Conservation (phyloP, 2,797 vertebrate species). For the Chromis chromis region DNA sequence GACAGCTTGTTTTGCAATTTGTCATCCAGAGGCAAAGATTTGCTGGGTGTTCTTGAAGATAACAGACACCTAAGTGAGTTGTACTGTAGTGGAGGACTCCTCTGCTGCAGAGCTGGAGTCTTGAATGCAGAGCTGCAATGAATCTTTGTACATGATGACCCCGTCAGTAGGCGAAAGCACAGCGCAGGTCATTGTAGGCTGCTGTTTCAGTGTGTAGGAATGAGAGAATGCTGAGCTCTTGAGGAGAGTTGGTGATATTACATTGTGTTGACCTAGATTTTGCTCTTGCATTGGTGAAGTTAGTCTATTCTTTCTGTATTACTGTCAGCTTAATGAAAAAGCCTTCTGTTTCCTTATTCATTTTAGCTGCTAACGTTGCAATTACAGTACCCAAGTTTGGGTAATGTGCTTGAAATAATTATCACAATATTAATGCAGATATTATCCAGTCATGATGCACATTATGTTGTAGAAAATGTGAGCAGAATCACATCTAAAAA, state of each 20-base stretch:
- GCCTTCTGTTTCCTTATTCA: conserved; percentile 10
- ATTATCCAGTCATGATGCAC: neutral
- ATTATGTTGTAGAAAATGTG: neutral
- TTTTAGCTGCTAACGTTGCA: neutral
- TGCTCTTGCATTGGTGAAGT: conserved; percentile 1
- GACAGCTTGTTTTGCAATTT: conserved; percentile 36
- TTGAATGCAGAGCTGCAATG: conserved; percentile 37
- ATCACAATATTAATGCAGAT: neutral
- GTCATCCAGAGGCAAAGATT: conserved; percentile 27
- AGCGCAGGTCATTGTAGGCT: conserved; percentile 47
- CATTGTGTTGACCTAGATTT: conserved; percentile 42
- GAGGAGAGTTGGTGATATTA: conserved; percentile 65
- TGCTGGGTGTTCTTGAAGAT: conserved; percentile 35
- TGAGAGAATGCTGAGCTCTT: conserved; percentile 66
- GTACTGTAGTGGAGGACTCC: conserved; percentile 27
- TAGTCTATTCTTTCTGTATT: conserved; percentile 1
- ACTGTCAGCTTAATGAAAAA: neutral
- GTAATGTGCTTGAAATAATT: neutral
- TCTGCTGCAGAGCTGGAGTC: conserved; percentile 29
- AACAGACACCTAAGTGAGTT: conserved; percentile 40
- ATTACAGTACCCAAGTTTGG: neutral
- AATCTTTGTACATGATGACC: conserved; percentile 27
- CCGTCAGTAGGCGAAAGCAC: conserved; percentile 15
- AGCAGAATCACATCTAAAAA: neutral
- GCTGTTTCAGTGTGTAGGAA: conserved; percentile 40